A percentile compares a stretch with the other conserved stretches of the same genome.
These are phyloP conservation scores for Malacoraja senta DNA, from an alignment of 2,797 vertebrate species.

Conservation along the genomic window DNA sequence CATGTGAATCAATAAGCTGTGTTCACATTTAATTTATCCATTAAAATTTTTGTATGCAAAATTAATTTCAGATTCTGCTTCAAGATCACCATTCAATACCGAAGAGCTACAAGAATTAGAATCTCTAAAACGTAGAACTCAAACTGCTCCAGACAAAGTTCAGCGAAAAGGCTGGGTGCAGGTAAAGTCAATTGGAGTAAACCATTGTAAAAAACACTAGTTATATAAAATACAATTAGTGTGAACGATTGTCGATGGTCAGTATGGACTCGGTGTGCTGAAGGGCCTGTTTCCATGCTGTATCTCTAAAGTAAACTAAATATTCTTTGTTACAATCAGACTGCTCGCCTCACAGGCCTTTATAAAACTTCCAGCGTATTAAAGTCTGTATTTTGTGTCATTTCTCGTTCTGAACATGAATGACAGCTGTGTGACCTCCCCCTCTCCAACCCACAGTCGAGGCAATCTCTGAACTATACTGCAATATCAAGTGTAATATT, in stretches of 20 bases:
- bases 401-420: neutral
- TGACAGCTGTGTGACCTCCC: neutral
- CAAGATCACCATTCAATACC: conserved; percentile 43
- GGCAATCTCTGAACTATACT: neutral
- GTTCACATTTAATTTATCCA: neutral
- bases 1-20: neutral
- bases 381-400: neutral
- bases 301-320: no score
- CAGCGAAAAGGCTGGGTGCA: conserved; percentile 82
- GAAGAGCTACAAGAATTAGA: conserved; percentile 48
- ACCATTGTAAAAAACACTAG: neutral
- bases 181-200: conserved; percentile 55
- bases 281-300: no score
- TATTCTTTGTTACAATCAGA: neutral
- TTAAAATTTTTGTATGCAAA: neutral
- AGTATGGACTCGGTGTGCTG: no score
- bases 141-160: conserved; percentile 69
- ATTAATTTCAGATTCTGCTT: conserved; percentile 48
- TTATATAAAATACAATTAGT: no score
- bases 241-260: no score
- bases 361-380: neutral
- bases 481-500: neutral
- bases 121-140: conserved; percentile 52
- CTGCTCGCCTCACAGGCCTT: neutral
- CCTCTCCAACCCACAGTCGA: neutral